These are phyloP conservation scores for Eurytoma californica DNA, from an alignment of 2,888 invertebrate species.

Conservation along the genomic window DNA sequence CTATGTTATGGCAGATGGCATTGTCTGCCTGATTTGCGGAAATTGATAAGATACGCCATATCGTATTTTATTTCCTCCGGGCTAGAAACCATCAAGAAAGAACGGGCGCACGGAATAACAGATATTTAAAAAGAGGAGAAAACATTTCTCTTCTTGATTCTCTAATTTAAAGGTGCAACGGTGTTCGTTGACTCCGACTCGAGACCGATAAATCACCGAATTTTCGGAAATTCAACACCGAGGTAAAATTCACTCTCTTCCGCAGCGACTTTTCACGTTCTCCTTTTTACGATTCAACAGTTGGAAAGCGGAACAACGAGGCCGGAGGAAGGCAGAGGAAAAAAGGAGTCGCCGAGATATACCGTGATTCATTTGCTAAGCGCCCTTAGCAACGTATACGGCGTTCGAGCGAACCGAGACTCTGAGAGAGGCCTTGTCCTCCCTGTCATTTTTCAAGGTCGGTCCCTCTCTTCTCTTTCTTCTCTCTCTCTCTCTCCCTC, in stretches of 20 bases:
- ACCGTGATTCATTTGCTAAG: slow-evolving; percentile 45
- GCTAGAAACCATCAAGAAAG: no score
- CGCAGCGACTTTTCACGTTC: neutral
- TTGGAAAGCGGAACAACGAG: neutral
- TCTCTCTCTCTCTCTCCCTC: neutral
- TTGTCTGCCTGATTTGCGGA: no score
- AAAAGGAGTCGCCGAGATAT: neutral
- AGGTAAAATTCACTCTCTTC: neutral
- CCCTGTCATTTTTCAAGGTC: slow-evolving; percentile 70
- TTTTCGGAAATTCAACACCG: neutral
- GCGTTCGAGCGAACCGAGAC: slow-evolving; percentile 5
- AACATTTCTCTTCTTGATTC: no score
- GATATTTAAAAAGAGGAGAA: no score
- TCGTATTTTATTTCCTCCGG: no score
- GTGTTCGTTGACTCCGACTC: no score
- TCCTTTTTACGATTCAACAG: slow-evolving; percentile 3
- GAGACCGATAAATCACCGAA: slow-evolving; percentile 31
- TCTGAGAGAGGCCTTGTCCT: slow-evolving; percentile 65
- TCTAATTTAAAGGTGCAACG: no score
- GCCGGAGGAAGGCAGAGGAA: neutral
- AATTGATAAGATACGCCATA: no score
- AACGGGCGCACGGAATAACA: no score
- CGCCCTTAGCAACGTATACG: slow-evolving; percentile 62
- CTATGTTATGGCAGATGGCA: no score
- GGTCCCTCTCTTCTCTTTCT: slow-evolving; percentile 58